Evolutionary conservation across 2,797 vertebrate genomes (phyloP).

Genomic region (Amazona finschi): DNA sequence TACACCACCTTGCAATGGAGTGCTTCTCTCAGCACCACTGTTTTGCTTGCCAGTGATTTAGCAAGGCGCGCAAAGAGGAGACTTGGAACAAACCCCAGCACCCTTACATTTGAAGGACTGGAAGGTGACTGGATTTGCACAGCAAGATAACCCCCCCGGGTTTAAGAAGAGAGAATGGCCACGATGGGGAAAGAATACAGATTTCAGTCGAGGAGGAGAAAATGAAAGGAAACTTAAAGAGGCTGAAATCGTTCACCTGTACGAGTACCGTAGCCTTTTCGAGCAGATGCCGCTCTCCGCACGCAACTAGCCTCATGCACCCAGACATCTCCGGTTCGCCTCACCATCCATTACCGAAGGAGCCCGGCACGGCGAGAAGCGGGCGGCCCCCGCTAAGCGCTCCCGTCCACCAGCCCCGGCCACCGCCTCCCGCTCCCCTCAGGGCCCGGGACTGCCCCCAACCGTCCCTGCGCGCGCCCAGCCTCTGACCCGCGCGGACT

Average conservation of each 20-base stretch:
- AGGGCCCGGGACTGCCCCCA: background rate
- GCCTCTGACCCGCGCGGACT: background rate
- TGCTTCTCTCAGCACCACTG: background rate
- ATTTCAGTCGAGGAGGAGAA: background rate
- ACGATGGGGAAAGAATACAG: background rate
- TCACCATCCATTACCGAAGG: rapidly evolving
- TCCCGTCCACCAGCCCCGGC: background rate
- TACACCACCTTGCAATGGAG: background rate
- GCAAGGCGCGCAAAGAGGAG: background rate
- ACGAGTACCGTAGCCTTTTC: rapidly evolving
- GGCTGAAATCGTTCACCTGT: background rate
- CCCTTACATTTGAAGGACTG: rapidly evolving
- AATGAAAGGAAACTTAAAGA: background rate
- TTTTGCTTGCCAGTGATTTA: background rate
- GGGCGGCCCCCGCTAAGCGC: too few relatives aligned
- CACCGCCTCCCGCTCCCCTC: background rate
- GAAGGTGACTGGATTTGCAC: too few relatives aligned
- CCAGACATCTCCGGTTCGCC: background rate
- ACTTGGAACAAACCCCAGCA: background rate
- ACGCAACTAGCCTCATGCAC: background rate
- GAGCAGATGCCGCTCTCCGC: background rate
- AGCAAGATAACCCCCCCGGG: background rate
- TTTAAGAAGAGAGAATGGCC: background rate
- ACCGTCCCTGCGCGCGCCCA: background rate
- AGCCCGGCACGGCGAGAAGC: background rate